Evolutionary conservation across 2,888 invertebrate species (phyloP).

Genomic region (Drosophila planitibia): DNA sequence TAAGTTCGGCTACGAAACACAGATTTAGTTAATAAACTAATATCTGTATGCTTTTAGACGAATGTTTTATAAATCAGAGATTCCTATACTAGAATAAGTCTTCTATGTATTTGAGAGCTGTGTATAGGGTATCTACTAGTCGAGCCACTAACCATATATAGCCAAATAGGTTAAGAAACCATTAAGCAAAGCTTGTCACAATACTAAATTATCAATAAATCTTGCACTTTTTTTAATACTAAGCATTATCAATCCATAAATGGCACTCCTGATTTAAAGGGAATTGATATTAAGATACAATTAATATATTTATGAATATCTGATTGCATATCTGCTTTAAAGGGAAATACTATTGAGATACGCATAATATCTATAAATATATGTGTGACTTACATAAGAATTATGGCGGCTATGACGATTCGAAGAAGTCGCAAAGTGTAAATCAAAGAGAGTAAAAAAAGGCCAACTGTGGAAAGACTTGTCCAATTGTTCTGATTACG

Average conservation of each 20-base stretch:
- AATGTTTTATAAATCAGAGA: no score
- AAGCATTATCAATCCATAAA: background rate
- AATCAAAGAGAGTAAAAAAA: background rate
- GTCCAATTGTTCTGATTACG: slow-evolving; percentile 41
- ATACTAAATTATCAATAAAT: background rate
- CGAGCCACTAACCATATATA: background rate
- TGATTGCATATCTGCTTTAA: background rate
- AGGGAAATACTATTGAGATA: background rate
- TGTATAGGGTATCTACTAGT: background rate
- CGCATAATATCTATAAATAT: background rate
- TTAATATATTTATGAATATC: background rate
- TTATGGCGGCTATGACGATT: slow-evolving; percentile 10
- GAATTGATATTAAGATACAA: background rate
- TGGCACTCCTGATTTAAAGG: background rate
- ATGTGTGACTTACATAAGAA: background rate
- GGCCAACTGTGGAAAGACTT: slow-evolving; percentile 6
- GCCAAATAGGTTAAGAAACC: background rate
- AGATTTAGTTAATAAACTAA: background rate
- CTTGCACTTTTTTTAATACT: background rate
- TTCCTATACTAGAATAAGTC: no score
- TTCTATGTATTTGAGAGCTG: background rate
- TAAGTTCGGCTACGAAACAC: no score
- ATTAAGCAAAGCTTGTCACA: background rate
- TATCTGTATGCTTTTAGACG: background rate
- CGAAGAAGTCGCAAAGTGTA: slow-evolving; percentile 27